Evolutionary conservation across 2,113 vertebrate genomes (phyloP).

Genomic region (Microtus montanus): DNA sequence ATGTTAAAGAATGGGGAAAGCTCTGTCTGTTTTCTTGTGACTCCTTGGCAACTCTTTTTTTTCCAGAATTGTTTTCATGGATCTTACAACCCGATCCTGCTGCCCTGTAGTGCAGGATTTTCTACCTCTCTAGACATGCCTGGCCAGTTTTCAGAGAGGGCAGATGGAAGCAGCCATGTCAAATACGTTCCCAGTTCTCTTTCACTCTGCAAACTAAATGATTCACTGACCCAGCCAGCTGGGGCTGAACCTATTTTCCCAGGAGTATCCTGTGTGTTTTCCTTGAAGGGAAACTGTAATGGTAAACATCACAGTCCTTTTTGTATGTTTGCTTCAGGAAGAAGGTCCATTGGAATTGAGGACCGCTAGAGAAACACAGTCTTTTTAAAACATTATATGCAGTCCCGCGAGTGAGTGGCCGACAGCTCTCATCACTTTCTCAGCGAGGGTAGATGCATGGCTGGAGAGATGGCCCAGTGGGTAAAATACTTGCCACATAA

Average conservation of each 20-base stretch:
- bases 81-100: not conserved
- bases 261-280: not conserved
- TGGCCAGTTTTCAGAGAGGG: no score
- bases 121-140: not conserved
- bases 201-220: not conserved
- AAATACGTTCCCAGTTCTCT: not conserved
- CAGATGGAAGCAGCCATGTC: not conserved
- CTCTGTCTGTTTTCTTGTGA: not conserved
- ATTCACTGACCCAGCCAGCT: no score
- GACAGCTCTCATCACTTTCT: not conserved
- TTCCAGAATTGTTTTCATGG: not conserved
- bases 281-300: not conserved
- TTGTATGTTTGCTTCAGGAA: not conserved
- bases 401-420: not conserved
- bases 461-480: not conserved
- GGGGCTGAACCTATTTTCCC: not conserved
- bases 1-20: not conserved
- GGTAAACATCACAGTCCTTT: no score
- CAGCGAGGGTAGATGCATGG: not conserved
- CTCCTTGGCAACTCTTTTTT: not conserved
- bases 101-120: not conserved
- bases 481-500: not conserved
- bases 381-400: not conserved
- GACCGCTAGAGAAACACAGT: not conserved
- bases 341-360: no score